Evolutionary conservation across 2,797 vertebrate genomes (phyloP), one percentile per base, ranked within the genome.

Genomic region (Loriculus beryllinus): DNA sequence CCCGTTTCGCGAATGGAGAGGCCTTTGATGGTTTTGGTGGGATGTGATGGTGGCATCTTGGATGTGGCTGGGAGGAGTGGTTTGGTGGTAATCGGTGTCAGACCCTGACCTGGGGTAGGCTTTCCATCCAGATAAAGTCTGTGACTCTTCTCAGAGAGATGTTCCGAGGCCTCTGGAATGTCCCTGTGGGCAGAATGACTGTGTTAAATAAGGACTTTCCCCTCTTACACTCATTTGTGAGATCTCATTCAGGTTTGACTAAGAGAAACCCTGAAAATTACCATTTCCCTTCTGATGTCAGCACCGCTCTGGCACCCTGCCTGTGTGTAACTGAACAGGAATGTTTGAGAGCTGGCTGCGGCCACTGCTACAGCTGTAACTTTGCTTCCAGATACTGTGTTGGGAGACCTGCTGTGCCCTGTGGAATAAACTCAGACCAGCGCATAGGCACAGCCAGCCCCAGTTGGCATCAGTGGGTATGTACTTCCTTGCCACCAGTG

Each of bases 181-280:
- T 77, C 75, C 90, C 69, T 37, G 2, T 0, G 3, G 86, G 70
- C 64, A 89, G 48, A 47, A n/a, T 84, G 37, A 79, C 89, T 69
- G 37, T 15, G 48, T 81, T 82, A 54, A 35, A 60, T 63, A 49
- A 88, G 78, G 60, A 67, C 56, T 93, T 90, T 20, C 62, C 65
- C 45, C 63, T 31, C 14, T 9, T 48, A 39, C 47, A 5, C 39
- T 60, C 59, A 16, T 76, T 82, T 68, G 93, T 71, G 92, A 85
- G 52, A 86, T 92, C 85, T 92, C 84, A 75, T 95, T 92, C 94
- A 87, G 90, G 82, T 93, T 93, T 95, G 93, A 85, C 86, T 94
- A 43, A 89, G 86, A 93, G 88, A 94, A 96, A 18, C 76, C 59
- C 76, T 86, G 88, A 92, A 78, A 81, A 81, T 92, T 11, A 43